phyloP scores from a whole-genome alignment of 2,888 invertebrate species.

The Neria commutata region DNA sequence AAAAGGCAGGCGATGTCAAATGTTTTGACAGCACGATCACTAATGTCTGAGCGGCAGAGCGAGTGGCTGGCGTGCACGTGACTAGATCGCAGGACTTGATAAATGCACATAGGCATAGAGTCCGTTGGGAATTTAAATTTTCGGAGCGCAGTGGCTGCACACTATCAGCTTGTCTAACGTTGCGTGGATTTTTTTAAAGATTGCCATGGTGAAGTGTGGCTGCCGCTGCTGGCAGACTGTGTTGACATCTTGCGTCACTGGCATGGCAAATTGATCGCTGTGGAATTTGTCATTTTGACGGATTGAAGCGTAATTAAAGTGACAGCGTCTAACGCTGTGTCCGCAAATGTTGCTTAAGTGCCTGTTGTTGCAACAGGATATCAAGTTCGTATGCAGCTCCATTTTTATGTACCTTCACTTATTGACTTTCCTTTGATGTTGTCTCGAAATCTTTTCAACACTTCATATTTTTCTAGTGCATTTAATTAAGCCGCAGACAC shows the following conservation, averaged over 20 bases:
- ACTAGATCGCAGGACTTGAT: conserved; percentile 8
- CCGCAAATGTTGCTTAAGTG: no score
- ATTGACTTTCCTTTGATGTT: conserved; percentile 3
- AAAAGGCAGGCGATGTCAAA: conserved; percentile 8
- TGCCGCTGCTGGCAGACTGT: not conserved
- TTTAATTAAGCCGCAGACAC: conserved; percentile 3
- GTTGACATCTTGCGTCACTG: not conserved
- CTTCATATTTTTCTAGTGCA: not conserved
- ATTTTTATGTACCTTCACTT: not conserved
- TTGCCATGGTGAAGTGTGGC: not conserved
- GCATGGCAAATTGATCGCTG: not conserved
- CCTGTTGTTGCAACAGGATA: no score
- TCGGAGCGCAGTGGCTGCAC: not conserved
- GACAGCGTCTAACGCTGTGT: not conserved
- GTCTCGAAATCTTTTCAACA: not conserved
- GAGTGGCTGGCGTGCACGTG: not conserved
- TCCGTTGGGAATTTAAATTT: not conserved
- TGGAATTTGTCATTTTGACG: conserved; percentile 5
- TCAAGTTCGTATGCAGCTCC: no score
- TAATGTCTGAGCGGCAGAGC: conserved; percentile 10
- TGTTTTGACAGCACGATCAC: conserved; percentile 16
- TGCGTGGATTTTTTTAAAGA: not conserved
- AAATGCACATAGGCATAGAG: not conserved
- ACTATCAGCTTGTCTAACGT: not conserved
- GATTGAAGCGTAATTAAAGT: not conserved